Percentiles rank a stretch among this genome's conserved stretches.
These are phyloP conservation scores for Cyanoderma ruficeps DNA, from an alignment of 2,113 vertebrate genomes.

Conservation along the genomic window DNA sequence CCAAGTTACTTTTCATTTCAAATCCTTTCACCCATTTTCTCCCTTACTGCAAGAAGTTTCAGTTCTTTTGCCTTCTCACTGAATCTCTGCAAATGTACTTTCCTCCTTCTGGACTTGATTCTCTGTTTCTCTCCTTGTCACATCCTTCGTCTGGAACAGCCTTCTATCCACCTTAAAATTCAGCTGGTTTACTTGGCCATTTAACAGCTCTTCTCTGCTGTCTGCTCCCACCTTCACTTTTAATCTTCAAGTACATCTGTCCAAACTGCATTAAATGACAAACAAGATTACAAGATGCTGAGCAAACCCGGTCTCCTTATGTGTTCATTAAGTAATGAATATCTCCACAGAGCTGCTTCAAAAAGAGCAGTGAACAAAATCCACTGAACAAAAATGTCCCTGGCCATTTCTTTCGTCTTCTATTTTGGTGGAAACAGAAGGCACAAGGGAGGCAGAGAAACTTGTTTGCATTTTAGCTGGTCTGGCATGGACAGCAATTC, in stretches of 20 bases:
- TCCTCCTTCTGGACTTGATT: background rate
- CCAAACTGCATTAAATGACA: conserved; percentile 32
- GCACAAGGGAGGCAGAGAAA: background rate
- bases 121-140: background rate
- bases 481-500: background rate
- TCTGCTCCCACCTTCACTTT: conserved; percentile 16
- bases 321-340: background rate
- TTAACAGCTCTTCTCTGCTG: conserved; percentile 12
- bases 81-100: background rate
- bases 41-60: background rate
- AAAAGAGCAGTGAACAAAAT: background rate
- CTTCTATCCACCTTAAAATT: conserved; percentile 14
- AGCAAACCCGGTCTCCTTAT: background rate
- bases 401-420: background rate
- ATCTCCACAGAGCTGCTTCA: background rate
- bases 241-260: conserved; percentile 31
- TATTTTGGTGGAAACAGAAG: conserved; percentile 23
- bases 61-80: background rate
- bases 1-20: background rate
- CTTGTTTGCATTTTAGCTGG: background rate
- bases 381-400: background rate
- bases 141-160: background rate
- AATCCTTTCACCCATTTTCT: background rate
- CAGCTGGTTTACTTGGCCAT: conserved; percentile 27
- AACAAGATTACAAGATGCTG: background rate